These are phyloP conservation scores for Gonatopus flavifemur DNA, from an alignment of 1,140 invertebrate genomes.

Conservation along the genomic window DNA sequence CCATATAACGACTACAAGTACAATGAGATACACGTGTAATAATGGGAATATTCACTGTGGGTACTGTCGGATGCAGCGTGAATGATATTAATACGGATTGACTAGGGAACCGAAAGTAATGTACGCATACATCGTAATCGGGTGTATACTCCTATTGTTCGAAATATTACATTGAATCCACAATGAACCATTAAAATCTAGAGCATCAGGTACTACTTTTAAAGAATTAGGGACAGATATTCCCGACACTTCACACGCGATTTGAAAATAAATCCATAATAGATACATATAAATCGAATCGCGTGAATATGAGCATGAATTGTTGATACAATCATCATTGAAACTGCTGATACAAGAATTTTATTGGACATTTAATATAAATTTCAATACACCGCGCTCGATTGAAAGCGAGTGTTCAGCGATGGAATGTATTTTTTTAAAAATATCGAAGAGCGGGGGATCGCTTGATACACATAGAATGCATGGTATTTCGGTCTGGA, in stretches of 20 bases:
- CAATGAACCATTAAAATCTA: too few species aligned
- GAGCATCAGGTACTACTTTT: too few species aligned
- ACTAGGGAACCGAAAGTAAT: slow-evolving; percentile 21
- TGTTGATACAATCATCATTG: too few species aligned
- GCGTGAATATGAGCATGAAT: slow-evolving; percentile 18
- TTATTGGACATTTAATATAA: too few species aligned
- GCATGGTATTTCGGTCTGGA: slow-evolving; percentile 51
- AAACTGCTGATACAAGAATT: too few species aligned
- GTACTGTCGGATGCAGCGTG: slow-evolving; percentile 5
- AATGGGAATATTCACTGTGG: neutral
- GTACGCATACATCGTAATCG: slow-evolving; percentile 25
- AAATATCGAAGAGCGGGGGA: slow-evolving; percentile 2
- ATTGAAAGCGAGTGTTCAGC: slow-evolving; percentile 13
- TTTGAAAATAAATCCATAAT: slow-evolving; percentile 5
- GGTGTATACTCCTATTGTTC: slow-evolving; percentile 25
- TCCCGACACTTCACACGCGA: neutral
- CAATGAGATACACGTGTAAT: neutral
- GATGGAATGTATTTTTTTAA: too few species aligned
- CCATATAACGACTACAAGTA: neutral
- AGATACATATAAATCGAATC: slow-evolving; percentile 1
- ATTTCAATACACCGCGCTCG: slow-evolving; percentile 20
- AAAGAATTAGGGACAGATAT: too few species aligned
- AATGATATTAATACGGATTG: slow-evolving; percentile 15
- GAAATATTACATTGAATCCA: slow-evolving; percentile 2
- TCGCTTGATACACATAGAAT: slow-evolving; percentile 7